Base-by-base conservation (phyloP, 1,140 invertebrate genomes). In the Neotoxoptera formosana region DNA sequence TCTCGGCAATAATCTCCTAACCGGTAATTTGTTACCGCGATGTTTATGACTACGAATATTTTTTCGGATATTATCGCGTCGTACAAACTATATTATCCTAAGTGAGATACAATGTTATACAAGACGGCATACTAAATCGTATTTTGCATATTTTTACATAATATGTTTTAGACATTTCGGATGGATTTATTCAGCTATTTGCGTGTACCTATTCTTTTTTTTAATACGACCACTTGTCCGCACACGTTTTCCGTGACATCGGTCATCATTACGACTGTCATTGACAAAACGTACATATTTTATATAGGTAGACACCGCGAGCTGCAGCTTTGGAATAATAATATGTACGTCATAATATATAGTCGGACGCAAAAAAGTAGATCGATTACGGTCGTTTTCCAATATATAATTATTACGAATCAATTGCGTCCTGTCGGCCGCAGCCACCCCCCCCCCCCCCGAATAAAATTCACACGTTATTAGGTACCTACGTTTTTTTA, bases 131-230 rank as follows among this genome's bases (percentile, higher is more conserved):
- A 83, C 45, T 91, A 91, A 91, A 91, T 81, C 51, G 45, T 21
- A 23, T 30, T 91, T 91, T 91, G 90, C 60, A 81, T 91, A 91
- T 34, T 91, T 91, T 91, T 91, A 91, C 90, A 91, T 91, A 91
- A 91, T 67, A n/a, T n/a, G n/a, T 91, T 67, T 45, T 89, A 21
- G 60, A 67, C 89, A 48, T 81, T 81, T 91, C 30, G 25, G 41
- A 60, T 67, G 7, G 51, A 90, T 41, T 90, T 67, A 90, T 89
- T 89, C 88, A 23, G n/a, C 30, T 56, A 8, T 53, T 56, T n/a
- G n/a, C 88, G 60, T 76, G 17, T 76, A n/a, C 36, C 51, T 87
- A 89, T 89, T 89, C n/a, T 53, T 51, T 36, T 88, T 89, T 34
- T 51, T 36, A 45, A 86, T 45, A 86, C n/a, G n/a, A 86, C 83